phyloP scores from a whole-genome alignment of 1,140 invertebrate species.

The Propsilocerus akamusi region DNA sequence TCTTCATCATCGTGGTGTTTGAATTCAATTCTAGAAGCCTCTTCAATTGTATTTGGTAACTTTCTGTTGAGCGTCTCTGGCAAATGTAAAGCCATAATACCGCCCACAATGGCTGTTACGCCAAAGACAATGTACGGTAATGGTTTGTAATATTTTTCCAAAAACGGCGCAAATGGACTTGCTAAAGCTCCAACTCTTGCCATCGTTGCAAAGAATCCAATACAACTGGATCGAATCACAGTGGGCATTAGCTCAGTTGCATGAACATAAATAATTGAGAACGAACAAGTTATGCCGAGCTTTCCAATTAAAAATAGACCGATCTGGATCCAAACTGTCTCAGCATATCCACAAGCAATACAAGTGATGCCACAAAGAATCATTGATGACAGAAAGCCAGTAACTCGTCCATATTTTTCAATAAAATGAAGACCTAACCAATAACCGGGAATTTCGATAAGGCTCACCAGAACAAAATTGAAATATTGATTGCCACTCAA shows the following conservation, averaged over 20 bases:
- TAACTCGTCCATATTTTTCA: slow-evolving; percentile 30
- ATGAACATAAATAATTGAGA: slow-evolving; percentile 37
- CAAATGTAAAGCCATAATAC: slow-evolving; percentile 28
- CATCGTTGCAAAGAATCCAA: neutral
- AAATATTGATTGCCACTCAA: slow-evolving; percentile 43
- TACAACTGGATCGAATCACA: slow-evolving; percentile 13
- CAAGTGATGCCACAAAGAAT: slow-evolving; percentile 35
- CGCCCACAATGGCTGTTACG: slow-evolving; percentile 27
- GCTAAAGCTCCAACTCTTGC: neutral
- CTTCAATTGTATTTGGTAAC: slow-evolving; percentile 30
- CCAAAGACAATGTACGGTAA: slow-evolving; percentile 37
- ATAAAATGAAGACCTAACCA: slow-evolving; percentile 26
- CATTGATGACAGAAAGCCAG: slow-evolving; percentile 28
- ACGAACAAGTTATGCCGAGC: slow-evolving; percentile 37
- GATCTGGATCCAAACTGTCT: slow-evolving; percentile 27
- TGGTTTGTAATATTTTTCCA: slow-evolving; percentile 30
- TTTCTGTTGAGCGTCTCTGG: slow-evolving; percentile 38
- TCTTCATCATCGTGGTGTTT: neutral
- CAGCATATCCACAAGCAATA: slow-evolving; percentile 24
- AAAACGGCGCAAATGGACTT: slow-evolving; percentile 11
- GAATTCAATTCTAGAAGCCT: neutral
- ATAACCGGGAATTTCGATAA: slow-evolving; percentile 41
- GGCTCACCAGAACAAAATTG: slow-evolving; percentile 34
- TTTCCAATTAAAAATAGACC: slow-evolving; percentile 41
- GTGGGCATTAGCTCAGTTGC: slow-evolving; percentile 44